Evolutionary conservation across 2,888 invertebrate species (phyloP).

Genomic region (Caenorhabditis imperialis): DNA sequence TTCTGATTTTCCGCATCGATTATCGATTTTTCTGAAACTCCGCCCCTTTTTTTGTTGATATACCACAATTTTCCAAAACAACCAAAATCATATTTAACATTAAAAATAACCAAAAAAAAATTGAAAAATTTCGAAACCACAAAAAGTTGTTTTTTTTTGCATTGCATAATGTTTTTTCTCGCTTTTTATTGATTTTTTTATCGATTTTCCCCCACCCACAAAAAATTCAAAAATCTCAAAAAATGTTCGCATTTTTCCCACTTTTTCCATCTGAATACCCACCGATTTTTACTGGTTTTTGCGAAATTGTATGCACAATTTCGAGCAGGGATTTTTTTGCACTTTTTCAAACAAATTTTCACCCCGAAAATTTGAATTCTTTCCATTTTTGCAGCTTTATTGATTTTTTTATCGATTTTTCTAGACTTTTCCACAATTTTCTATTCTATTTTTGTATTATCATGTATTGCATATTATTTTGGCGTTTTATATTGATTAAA

Average conservation of each 20-base stretch:
- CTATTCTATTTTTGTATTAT: too few species aligned
- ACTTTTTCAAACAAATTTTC: slow-evolving; percentile 13
- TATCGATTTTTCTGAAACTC: too few species aligned
- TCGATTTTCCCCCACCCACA: background rate
- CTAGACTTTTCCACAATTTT: too few species aligned
- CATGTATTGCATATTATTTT: too few species aligned
- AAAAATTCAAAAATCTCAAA: background rate
- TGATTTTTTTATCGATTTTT: too few species aligned
- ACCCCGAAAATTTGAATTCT: too few species aligned
- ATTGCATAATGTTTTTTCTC: slow-evolving; percentile 10
- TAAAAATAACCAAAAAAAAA: slow-evolving; percentile 18
- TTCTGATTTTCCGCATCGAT: slow-evolving; percentile 5
- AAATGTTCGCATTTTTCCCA: background rate
- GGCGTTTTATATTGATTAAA: too few species aligned
- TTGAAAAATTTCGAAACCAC: slow-evolving; percentile 23
- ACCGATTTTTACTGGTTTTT: slow-evolving; percentile 37
- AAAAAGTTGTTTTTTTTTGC: slow-evolving; percentile 20
- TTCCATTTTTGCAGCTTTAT: slow-evolving; percentile 9
- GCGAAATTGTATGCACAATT: slow-evolving; percentile 39
- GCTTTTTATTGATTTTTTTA: background rate
- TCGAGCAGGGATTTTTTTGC: slow-evolving; percentile 39
- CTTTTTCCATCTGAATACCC: slow-evolving; percentile 1
- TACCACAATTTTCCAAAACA: slow-evolving; percentile 19
- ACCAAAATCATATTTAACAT: slow-evolving; percentile 41
- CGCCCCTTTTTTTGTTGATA: slow-evolving; percentile 34